Conservation (phyloP, 2,797 vertebrate genomes). For the Lepus oiostolus region DNA sequence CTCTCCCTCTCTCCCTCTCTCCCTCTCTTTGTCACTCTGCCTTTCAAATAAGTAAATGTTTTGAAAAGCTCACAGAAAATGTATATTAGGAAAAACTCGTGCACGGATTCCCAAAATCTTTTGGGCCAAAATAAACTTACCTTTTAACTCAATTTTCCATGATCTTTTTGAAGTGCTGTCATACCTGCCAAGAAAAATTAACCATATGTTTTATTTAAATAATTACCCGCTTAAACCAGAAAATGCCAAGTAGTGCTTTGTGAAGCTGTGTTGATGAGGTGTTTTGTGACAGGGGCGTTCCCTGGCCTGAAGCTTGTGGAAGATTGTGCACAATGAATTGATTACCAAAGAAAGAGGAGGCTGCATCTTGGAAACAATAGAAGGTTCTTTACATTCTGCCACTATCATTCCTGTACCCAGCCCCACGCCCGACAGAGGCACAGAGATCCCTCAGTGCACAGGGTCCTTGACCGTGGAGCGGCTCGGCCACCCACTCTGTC, state of each 20-base stretch:
- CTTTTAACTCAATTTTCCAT: no score
- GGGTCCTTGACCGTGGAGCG: rapidly evolving
- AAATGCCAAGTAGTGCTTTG: neutral
- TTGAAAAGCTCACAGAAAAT: no score
- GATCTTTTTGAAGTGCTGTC: no score
- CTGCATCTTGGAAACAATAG: neutral
- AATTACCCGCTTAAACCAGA: neutral
- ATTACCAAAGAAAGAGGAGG: neutral
- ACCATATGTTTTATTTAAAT: neutral
- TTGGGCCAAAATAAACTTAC: no score
- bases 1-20: no score
- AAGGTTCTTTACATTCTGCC: neutral
- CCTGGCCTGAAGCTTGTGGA: neutral
- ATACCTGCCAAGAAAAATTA: neutral
- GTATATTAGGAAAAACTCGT: no score
- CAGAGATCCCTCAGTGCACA: neutral
- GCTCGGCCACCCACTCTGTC: neutral
- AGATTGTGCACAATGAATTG: neutral
- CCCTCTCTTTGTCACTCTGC: no score
- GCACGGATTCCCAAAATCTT: no score
- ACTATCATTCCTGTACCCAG: neutral
- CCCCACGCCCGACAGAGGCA: no score
- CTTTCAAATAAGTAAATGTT: no score
- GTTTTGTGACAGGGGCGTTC: neutral
- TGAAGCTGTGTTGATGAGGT: neutral